Percentiles rank a stretch among this genome's conserved stretches.
These are phyloP conservation scores for Microcaecilia unicolor DNA, from an alignment of 2,797 vertebrate species.

Conservation along the genomic window DNA sequence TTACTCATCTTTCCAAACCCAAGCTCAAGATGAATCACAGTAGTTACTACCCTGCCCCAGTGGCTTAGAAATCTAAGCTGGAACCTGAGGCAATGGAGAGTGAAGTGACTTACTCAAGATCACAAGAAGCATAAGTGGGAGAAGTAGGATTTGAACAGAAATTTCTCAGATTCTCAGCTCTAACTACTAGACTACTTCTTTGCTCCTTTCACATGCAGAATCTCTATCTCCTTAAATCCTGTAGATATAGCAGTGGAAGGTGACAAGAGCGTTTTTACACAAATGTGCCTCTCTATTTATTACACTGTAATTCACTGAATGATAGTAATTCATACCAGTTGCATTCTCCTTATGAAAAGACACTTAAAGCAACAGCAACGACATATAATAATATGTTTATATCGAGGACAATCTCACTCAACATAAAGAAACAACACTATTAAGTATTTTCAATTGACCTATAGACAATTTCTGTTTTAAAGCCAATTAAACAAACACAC, in stretches of 20 bases:
- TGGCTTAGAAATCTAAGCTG: no score
- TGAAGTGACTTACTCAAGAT: no score
- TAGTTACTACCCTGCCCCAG: no score
- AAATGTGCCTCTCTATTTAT: background rate
- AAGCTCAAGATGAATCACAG: no score
- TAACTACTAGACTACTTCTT: no score
- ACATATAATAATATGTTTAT: background rate
- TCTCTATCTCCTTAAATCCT: no score
- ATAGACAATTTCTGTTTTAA: background rate
- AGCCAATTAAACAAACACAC: background rate
- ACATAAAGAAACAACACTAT: fast-evolving
- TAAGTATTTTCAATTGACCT: background rate
- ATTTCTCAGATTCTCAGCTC: no score
- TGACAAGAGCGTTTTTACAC: background rate
- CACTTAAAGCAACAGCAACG: background rate
- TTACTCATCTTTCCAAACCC: no score
- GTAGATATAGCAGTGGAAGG: background rate
- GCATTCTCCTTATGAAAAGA: background rate
- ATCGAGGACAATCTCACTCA: background rate
- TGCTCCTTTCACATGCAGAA: no score
- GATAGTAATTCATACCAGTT: fast-evolving
- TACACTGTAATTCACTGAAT: fast-evolving
- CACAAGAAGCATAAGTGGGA: no score
- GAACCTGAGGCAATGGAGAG: no score
- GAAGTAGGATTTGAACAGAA: no score